Evolutionary conservation across 1,140 invertebrate species (phyloP), one percentile per base, ranked within the genome.

Genomic region (Apis laboriosa): DNA sequence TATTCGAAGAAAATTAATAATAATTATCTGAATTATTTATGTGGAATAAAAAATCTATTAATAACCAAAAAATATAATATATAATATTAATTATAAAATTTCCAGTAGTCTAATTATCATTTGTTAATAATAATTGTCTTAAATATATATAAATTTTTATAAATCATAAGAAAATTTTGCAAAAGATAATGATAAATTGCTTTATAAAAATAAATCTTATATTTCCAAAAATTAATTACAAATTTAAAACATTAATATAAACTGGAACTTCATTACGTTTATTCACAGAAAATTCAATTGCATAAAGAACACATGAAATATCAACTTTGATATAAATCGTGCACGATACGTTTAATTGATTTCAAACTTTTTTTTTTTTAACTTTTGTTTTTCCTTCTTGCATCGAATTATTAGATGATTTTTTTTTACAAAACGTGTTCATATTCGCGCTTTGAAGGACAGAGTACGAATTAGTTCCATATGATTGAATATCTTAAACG

Each of bases 391-490:
- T 63, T 3, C 9, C 4, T 4, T 11, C 1, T 64, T 17, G 34
- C 13, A 13, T 11, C 1, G 24, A 17, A 21, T 51, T 9, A 11
- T 60, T 13, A 63, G 21, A 24, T 9, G 9, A 19, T 24, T 74
- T 64, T 56, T 71, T 71, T 28, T 24, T 9, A 15, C 2, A 15
- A 7, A 61, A 53, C 17, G 11, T 24, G 12, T 53, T 76, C 34
- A n/a, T 51, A 21, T 8, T 28, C 15, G 63, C n/a, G 11, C 2
- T 55, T 43, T 28, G 24, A 53, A 76, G 63, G 63, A 67, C 61
- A 34, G 61, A 5, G n/a, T 21, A 34, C 17, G 55, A 76, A 67
- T 81, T 75, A 81, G 79, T 81, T 81, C 72, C 79, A 61, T 81
- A 58, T 12, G 72, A 81, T 66, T 34, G 43, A 63, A 19, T 73